Evolutionary conservation across 1,140 invertebrate genomes (phyloP).

Genomic region (Nomia melanderi): DNA sequence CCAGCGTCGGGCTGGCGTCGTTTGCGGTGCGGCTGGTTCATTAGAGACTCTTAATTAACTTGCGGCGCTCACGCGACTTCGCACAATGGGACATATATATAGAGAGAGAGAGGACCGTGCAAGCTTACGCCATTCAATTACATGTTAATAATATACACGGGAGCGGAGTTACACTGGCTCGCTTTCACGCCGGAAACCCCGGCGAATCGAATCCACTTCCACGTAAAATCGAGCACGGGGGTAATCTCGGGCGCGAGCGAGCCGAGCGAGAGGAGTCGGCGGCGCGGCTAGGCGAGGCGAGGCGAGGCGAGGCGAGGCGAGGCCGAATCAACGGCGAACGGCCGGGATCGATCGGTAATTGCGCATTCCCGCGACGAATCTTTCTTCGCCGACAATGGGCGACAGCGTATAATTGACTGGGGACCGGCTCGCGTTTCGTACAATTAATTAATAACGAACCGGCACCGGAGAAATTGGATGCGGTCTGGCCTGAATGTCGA

Average conservation of each 20-base stretch:
- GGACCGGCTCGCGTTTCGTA: slow-evolving; percentile 40
- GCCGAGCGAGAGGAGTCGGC: neutral
- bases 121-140: slow-evolving; percentile 76
- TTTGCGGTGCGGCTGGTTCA: slow-evolving; percentile 78
- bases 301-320: neutral
- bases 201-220: slow-evolving; percentile 62
- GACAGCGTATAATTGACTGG: slow-evolving; percentile 46
- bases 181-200: slow-evolving; percentile 56
- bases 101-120: slow-evolving; percentile 36
- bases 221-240: slow-evolving; percentile 48
- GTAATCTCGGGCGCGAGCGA: slow-evolving; percentile 48
- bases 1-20: slow-evolving; percentile 71
- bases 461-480: neutral
- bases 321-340: neutral
- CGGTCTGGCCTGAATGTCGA: neutral
- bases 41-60: slow-evolving; percentile 80
- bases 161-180: slow-evolving; percentile 61
- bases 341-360: slow-evolving; percentile 60
- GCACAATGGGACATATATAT: slow-evolving; percentile 69
- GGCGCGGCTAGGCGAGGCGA: neutral
- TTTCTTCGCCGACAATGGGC: slow-evolving; percentile 55
- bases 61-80: slow-evolving; percentile 78
- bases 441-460: slow-evolving; percentile 51
- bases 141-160: slow-evolving; percentile 77
- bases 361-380: slow-evolving; percentile 56